Evolutionary conservation across 1,140 invertebrate genomes (phyloP).

Genomic region (Aplysia californica): DNA sequence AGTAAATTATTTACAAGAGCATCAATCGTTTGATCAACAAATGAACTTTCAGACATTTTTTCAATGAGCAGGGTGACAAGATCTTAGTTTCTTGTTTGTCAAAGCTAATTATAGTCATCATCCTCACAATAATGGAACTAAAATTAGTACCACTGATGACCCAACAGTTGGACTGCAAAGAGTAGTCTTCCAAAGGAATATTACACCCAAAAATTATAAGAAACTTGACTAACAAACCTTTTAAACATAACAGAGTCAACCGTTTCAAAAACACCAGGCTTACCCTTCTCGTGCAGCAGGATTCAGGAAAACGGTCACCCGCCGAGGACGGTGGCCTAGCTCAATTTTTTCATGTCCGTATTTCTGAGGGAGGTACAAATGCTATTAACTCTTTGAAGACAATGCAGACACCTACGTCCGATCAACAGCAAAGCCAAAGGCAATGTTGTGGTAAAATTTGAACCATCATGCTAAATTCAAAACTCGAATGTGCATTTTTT

Average conservation of each 20-base stretch:
- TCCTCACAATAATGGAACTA: too few species aligned
- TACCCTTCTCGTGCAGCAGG: constrained; percentile 86
- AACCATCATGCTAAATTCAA: neutral
- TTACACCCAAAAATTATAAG: neutral
- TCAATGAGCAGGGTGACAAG: too few species aligned
- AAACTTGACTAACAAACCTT: neutral
- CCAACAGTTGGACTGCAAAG: neutral
- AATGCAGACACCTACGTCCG: neutral
- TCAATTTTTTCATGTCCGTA: constrained; percentile 77
- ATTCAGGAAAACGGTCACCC: constrained; percentile 90
- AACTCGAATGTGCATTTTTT: too few species aligned
- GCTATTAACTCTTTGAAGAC: neutral
- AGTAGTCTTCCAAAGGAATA: neutral
- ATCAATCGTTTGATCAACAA: too few species aligned
- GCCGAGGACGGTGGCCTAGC: constrained; percentile 74
- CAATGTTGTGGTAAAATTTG: neutral
- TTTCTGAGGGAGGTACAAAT: constrained; percentile 54
- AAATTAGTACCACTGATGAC: neutral
- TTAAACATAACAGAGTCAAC: neutral
- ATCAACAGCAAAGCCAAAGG: neutral
- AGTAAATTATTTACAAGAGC: too few species aligned
- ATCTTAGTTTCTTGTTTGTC: too few species aligned
- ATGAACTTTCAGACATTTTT: too few species aligned
- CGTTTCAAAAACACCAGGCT: constrained; percentile 15
- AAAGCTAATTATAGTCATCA: too few species aligned